Percentiles rank a stretch among this genome's conserved stretches.
Evolutionary conservation across 2,888 invertebrate species (phyloP).

Genomic region (Netelia fuscicornis): DNA sequence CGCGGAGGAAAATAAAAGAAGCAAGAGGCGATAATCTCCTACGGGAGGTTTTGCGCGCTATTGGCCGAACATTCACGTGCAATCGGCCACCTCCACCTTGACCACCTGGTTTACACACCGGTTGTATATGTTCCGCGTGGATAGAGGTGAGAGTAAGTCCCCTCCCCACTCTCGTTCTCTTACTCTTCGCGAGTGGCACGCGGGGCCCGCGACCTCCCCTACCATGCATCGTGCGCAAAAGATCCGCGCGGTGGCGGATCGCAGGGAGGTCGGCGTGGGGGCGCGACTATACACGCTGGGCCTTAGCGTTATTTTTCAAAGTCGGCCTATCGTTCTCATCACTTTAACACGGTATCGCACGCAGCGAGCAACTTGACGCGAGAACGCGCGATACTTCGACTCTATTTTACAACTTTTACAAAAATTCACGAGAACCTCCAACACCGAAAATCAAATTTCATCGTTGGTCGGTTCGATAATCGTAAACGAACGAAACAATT

Average conservation of each 20-base stretch:
- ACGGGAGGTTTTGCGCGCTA: conserved; percentile 54
- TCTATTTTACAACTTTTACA: not conserved
- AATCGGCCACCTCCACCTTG: conserved; percentile 71
- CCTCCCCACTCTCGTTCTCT: not conserved
- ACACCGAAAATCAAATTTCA: not conserved
- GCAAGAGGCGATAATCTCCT: conserved; percentile 1
- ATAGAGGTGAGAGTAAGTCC: conserved; percentile 62
- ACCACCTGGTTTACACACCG: conserved; percentile 55
- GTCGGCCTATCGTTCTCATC: conserved; percentile 76
- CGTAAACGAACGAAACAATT: not conserved
- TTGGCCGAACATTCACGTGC: conserved; percentile 78
- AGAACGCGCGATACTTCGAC: conserved; percentile 28
- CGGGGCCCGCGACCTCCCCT: conserved; percentile 62
- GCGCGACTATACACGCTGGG: conserved; percentile 18
- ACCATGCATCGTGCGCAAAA: conserved; percentile 22
- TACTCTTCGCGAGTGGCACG: not conserved
- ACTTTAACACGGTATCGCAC: conserved; percentile 80
- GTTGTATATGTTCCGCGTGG: conserved; percentile 24
- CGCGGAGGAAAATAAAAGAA: not conserved
- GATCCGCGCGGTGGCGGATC: not conserved
- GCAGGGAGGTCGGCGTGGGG: conserved; percentile 26
- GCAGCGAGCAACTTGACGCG: conserved; percentile 69
- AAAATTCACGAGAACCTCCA: not conserved
- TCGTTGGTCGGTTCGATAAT: not conserved
- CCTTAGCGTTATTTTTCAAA: conserved; percentile 78